Evolutionary conservation across 2,888 invertebrate species (phyloP).

Genomic region (Ypsolopha scabrella): DNA sequence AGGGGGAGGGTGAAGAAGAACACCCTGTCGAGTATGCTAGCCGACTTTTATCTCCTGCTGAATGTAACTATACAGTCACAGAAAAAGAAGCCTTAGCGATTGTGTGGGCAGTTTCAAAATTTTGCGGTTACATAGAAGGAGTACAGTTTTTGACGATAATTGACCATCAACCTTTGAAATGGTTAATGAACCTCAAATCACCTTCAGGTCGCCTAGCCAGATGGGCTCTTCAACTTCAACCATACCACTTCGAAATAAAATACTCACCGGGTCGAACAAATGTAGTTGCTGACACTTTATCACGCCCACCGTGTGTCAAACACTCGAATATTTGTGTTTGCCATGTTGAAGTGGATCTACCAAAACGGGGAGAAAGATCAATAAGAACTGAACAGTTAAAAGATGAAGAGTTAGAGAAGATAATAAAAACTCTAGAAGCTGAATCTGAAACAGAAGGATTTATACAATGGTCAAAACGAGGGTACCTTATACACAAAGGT

Average conservation of each 20-base stretch:
- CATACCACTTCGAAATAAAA: slow-evolving; percentile 25
- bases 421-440: slow-evolving; percentile 8
- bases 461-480: slow-evolving; percentile 12
- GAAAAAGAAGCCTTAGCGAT: slow-evolving; percentile 30
- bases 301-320: slow-evolving; percentile 14
- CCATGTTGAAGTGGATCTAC: slow-evolving; percentile 1
- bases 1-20: slow-evolving; percentile 17
- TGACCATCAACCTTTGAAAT: slow-evolving; percentile 38
- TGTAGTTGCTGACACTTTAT: slow-evolving; percentile 31
- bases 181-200: slow-evolving; percentile 32
- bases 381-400: slow-evolving; percentile 8
- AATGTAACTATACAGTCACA: slow-evolving; percentile 28
- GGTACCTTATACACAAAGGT: slow-evolving; percentile 15
- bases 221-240: slow-evolving; percentile 36
- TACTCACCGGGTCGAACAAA: slow-evolving; percentile 17
- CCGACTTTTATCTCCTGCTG: slow-evolving; percentile 16
- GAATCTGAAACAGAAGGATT: no score
- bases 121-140: slow-evolving; percentile 35
- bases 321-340: background rate
- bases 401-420: slow-evolving; percentile 12
- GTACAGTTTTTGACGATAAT: slow-evolving; percentile 35
- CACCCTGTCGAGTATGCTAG: slow-evolving; percentile 18
- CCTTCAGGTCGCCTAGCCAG: slow-evolving; percentile 34
- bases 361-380: background rate
- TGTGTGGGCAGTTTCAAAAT: slow-evolving; percentile 29